Conservation (phyloP, 2,113 vertebrate species). For the Ptychochromis oligacanthus region DNA sequence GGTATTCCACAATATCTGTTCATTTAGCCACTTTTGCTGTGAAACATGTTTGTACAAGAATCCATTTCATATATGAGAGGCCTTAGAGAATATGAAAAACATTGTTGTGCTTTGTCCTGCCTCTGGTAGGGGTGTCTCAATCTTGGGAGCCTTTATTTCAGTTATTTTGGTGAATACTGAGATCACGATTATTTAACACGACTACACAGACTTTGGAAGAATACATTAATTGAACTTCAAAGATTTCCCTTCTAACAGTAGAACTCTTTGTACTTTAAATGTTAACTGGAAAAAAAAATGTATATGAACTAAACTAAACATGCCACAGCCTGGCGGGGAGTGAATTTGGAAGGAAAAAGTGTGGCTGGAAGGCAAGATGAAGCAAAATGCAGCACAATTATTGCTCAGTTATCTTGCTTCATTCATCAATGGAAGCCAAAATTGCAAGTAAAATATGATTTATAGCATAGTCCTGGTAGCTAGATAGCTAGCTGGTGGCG, state of each 20-base stretch:
- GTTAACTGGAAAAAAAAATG: background rate
- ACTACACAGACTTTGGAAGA: background rate
- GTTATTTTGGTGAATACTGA: background rate
- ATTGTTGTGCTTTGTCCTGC: too few relatives aligned
- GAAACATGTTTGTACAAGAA: too few relatives aligned
- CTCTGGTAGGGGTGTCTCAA: background rate
- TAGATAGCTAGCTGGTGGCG: background rate
- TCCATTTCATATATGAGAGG: too few relatives aligned
- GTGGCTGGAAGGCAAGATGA: background rate
- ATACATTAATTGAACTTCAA: too few relatives aligned
- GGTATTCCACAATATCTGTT: too few relatives aligned
- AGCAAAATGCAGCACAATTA: background rate
- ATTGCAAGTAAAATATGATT: accelerated
- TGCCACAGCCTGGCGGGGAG: background rate
- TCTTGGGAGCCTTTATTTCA: background rate
- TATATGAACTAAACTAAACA: background rate
- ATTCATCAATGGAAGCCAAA: background rate
- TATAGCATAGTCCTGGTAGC: background rate
- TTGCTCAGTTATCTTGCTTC: background rate
- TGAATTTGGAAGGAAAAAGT: background rate
- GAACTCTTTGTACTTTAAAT: too few relatives aligned
- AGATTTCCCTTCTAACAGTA: too few relatives aligned
- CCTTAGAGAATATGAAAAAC: too few relatives aligned
- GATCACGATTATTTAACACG: background rate
- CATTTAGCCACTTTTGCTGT: too few relatives aligned